Percentiles rank a stretch among this genome's conserved stretches.
Evolutionary conservation across 2,113 vertebrate genomes (phyloP).

Genomic region (Ursus arctos): DNA sequence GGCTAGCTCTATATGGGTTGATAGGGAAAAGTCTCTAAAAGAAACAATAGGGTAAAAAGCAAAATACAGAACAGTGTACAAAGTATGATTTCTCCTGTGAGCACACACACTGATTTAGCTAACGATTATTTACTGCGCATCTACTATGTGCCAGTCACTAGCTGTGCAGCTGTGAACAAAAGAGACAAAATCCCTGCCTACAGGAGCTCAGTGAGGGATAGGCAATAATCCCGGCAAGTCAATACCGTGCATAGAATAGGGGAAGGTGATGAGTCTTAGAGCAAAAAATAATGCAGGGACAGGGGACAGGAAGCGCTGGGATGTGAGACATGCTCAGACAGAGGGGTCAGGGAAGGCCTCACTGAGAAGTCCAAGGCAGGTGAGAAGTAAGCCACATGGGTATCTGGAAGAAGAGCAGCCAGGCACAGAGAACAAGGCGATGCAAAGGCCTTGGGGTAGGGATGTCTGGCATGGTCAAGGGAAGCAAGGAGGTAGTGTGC

Average conservation of each 20-base stretch:
- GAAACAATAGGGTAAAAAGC: neutral
- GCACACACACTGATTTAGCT: neutral
- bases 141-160: neutral
- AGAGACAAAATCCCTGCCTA: neutral
- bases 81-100: neutral
- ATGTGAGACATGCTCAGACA: neutral
- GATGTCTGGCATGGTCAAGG: neutral
- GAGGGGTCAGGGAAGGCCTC: neutral
- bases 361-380: neutral
- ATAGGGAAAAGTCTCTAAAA: neutral
- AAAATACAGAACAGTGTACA: neutral
- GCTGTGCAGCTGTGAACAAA: neutral
- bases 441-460: neutral
- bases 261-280: neutral
- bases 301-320: no score
- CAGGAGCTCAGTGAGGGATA: neutral
- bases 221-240: neutral
- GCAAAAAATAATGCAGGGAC: neutral
- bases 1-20: neutral
- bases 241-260: accelerated
- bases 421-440: neutral
- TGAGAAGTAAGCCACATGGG: neutral
- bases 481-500: neutral
- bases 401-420: neutral
- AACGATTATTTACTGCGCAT: neutral